Evolutionary conservation across 2,113 vertebrate genomes (phyloP), one percentile per base, ranked within the genome.

Genomic region (Gila orcuttii): DNA sequence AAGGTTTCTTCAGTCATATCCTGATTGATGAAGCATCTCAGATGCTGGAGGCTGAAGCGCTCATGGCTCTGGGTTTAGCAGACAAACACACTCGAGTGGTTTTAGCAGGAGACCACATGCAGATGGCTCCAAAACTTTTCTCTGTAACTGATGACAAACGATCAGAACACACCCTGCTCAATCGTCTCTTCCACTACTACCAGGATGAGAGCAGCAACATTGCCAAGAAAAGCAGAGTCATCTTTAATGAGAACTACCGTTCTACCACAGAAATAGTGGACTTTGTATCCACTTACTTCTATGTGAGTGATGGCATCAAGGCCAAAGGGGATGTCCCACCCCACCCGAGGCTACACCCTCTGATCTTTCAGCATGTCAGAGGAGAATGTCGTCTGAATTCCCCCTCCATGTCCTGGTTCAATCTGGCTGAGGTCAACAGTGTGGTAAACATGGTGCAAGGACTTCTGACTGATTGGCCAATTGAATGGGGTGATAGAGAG

Each of bases 1-100:
- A 11, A 0, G 96, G 96, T 47, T 97, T 95, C 91, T 98, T 99
- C 92, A 97, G 94, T 1, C 97, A 98, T 79, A 97, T 98, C 86
- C 90, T 99, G 77, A 96, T 99, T 0, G 97, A 99, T 0, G 97
- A 98, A 90, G 96, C 97, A 0, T 96, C 97, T 45, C 97, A 98
- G 94, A 98, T 98, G 97, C 92, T 98, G 85, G 97, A 97, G 87
- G 96, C 96, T 86, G 93, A 94, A 84, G 93, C 0, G 3, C 82
- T 94, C 79, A 90, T 92, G 84, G 86, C 92, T 13, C 88, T 93
- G 59, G 86, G 95, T 39, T 93, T 97, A 0, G 96, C 96, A 33
- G 93, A 92, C 0, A 89, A 91, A 0, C 17, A 94, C 76, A 94
- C 93, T 55, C 91, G 90, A 85, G 88, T 94, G n/a, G 92, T 90